These are phyloP conservation scores for Candoia aspera DNA, from an alignment of 2,113 vertebrate species.

Conservation along the genomic window DNA sequence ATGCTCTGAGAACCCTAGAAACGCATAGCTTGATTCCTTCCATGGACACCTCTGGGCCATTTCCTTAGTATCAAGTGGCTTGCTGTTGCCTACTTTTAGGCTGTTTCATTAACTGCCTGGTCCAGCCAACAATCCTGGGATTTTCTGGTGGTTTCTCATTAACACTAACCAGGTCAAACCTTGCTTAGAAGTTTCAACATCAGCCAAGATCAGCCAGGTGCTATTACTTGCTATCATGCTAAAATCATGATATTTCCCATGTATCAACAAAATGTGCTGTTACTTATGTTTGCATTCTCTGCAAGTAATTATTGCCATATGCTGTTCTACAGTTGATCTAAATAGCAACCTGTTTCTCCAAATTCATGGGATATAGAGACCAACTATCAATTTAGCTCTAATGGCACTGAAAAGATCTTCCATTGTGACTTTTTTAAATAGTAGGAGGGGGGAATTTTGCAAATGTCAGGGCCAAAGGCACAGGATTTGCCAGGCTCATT, in stretches of 20 bases:
- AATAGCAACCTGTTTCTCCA: neutral
- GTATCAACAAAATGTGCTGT: no score
- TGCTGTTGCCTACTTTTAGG: neutral
- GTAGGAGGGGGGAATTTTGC: neutral
- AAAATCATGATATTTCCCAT: no score
- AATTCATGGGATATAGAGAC: neutral
- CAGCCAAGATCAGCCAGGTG: neutral
- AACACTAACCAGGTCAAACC: no score
- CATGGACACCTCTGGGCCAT: neutral
- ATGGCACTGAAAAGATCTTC: neutral
- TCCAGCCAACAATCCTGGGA: neutral
- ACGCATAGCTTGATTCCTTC: neutral
- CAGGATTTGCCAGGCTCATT: neutral
- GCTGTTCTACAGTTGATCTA: neutral
- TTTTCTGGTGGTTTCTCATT: neutral
- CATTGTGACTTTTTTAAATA: neutral
- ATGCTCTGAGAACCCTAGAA: neutral
- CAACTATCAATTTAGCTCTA: neutral
- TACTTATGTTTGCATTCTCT: no score
- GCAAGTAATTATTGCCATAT: neutral
- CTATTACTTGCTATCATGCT: no score
- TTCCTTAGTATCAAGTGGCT: neutral
- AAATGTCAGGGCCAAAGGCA: neutral
- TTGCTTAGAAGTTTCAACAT: no score
- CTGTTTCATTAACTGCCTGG: neutral